Percentiles rank a stretch among this genome's conserved stretches.
Conservation (phyloP, 2,888 invertebrate species). For the Agrochola litura region DNA sequence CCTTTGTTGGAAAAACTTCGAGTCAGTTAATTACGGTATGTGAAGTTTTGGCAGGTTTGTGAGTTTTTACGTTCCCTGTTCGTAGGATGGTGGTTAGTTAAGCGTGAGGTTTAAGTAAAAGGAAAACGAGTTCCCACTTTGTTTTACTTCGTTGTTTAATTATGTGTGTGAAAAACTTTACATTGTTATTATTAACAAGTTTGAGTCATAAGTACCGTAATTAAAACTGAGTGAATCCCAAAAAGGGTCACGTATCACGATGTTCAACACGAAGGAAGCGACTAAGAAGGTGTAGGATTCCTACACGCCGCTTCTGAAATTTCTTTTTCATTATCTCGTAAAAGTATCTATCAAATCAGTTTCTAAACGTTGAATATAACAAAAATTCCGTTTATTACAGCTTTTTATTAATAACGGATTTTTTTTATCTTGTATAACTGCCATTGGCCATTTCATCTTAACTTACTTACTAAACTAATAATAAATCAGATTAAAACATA, state of each 20-base stretch:
- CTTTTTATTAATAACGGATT: background rate
- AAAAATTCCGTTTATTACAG: background rate
- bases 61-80: conserved; percentile 70
- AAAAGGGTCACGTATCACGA: background rate
- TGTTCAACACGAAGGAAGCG: background rate
- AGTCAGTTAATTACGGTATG: conserved; percentile 81
- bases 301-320: background rate
- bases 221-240: conserved; percentile 5
- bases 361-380: too few relatives aligned
- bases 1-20: conserved; percentile 81
- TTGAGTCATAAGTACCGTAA: conserved; percentile 5
- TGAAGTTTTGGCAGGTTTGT: conserved; percentile 76
- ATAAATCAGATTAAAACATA: background rate
- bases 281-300: background rate
- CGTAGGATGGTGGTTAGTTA: conserved; percentile 55
- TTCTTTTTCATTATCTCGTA: background rate
- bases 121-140: conserved; percentile 58
- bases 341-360: conserved; percentile 7
- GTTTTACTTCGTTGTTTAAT: conserved; percentile 48
- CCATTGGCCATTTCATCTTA: background rate
- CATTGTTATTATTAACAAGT: conserved; percentile 22
- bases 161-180: conserved; percentile 28
- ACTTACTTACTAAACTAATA: too few relatives aligned
- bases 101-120: conserved; percentile 55
- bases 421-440: background rate